Percentiles rank a stretch among this genome's conserved stretches.
phyloP scores from a whole-genome alignment of 1,140 invertebrate species.

The Cataglyphis hispanica region DNA sequence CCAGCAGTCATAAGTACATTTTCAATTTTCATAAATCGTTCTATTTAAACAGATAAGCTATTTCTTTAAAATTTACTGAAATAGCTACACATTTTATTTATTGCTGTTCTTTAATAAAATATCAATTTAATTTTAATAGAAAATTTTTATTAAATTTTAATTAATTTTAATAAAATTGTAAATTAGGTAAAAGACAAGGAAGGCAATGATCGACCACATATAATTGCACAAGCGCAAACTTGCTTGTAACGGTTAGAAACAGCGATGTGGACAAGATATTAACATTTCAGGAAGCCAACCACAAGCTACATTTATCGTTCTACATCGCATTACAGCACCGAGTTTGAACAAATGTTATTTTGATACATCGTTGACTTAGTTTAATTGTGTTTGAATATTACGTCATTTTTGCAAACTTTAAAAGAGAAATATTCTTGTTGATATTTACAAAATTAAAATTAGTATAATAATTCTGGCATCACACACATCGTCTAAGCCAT shows the following conservation, averaged over 20 bases:
- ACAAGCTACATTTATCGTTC: conserved; percentile 65
- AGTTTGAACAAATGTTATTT: conserved; percentile 39
- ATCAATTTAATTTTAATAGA: background rate
- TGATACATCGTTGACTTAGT: background rate
- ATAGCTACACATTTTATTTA: background rate
- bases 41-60: background rate
- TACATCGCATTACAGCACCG: conserved; percentile 47
- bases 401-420: background rate
- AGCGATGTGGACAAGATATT: conserved; percentile 47
- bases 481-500: background rate
- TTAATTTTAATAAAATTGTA: background rate
- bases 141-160: conserved; percentile 3
- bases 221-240: background rate
- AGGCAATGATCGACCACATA: background rate
- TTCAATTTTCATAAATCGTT: conserved; percentile 7
- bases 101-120: background rate
- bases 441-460: conserved; percentile 1
- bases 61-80: background rate
- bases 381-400: conserved; percentile 24
- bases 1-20: background rate
- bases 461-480: background rate
- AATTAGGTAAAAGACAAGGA: background rate
- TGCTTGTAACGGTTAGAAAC: background rate
- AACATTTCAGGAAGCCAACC: conserved; percentile 50
- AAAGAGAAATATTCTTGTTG: background rate